Base-by-base conservation (phyloP, 2,113 vertebrate species). In the Rhineura floridana region DNA sequence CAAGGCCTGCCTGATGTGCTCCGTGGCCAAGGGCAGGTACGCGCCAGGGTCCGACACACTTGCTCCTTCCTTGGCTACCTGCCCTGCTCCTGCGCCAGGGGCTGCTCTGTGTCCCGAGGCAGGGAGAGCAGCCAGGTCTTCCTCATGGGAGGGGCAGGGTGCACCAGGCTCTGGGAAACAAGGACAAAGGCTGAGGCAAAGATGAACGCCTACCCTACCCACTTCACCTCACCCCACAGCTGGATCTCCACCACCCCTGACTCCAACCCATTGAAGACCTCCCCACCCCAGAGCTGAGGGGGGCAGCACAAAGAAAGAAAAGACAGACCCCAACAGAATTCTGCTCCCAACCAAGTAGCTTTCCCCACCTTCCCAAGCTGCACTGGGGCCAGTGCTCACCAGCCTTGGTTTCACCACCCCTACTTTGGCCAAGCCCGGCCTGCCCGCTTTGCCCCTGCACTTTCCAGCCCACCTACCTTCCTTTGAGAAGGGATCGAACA, bases 401-500 rank as follows among this genome's bases (percentile, higher is more conserved):
- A n/a, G n/a, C n/a, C n/a, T n/a, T n/a, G n/a, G n/a, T n/a, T n/a
- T n/a, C n/a, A n/a, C n/a, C n/a, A n/a, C n/a, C n/a, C 33, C 83
- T 46, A 12, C n/a, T 25, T 62, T 2, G 52, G 42, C 9, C 59
- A 17, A 3, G 8, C 33, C 33, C 9, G 1, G 13, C 48, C 15
- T 21, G 42, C 19, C 28, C 52, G 55, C 55, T 5, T 12, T 42
- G 46, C 52, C 48, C 36, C 48, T 12, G 17, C 1, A 0, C 52
- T 36, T 39, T 17, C 23, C 33, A 6, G 10, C 17, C 12, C 23
- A 21, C 77, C 92, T 87, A 98, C 98, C 98, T 96, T 97, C 95
- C 95, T 97, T 97, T 88, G 95, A 97, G 95, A 98, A 98, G 36
- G 98, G 98, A 90, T 99, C 98, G 62, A 99, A 99, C 62, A 98